Base-by-base conservation (phyloP, 2,113 vertebrate species). In the Coptodon bakossiorum region DNA sequence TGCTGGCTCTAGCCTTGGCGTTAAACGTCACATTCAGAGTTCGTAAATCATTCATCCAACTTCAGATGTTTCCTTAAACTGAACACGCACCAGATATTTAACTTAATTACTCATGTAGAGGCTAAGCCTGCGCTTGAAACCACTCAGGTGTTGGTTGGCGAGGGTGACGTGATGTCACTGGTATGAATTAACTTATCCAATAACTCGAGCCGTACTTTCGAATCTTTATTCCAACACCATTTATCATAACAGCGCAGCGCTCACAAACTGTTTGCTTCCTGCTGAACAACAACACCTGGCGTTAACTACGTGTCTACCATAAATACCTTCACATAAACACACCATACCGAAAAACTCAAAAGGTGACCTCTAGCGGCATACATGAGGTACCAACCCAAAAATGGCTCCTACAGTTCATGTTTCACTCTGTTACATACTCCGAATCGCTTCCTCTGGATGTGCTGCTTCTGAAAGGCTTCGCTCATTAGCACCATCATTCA, bases 341-440 rank as follows among this genome's bases (percentile, higher is more conserved):
- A 17, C 27, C 56, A 16, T 59, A 59, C 14, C 2, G 2, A 59
- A 59, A 59, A 17, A 59, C 27, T 59, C 56, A 3, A 59, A 59
- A 24, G 0, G n/a, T 14, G 54, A 16, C 24, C 6, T 29, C 7
- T 0, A 57, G 54, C 2, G 0, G 24, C 54, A 57, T 5, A 27
- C 1, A 2, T 8, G 12, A 57, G 12, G 22, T 57, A 27, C 56
- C 56, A 29, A 1, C 24, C 56, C 24, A 29, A 29, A 29, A 16
- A 59, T 29, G 4, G 27, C 27, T 5, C 27, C 56, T 29, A 59
- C 56, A 59, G 3, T 24, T 57, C 16, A 34, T 1, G 9, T 36
- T n/a, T 34, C 31, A 36, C 9, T 19, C 16, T 0, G 61, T n/a
- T 36, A 19, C 54, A 27, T 27, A 14, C 4, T 57, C 31, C 9